These are phyloP conservation scores for Myotis davidii DNA, from an alignment of 2,113 vertebrate genomes.

Conservation along the genomic window DNA sequence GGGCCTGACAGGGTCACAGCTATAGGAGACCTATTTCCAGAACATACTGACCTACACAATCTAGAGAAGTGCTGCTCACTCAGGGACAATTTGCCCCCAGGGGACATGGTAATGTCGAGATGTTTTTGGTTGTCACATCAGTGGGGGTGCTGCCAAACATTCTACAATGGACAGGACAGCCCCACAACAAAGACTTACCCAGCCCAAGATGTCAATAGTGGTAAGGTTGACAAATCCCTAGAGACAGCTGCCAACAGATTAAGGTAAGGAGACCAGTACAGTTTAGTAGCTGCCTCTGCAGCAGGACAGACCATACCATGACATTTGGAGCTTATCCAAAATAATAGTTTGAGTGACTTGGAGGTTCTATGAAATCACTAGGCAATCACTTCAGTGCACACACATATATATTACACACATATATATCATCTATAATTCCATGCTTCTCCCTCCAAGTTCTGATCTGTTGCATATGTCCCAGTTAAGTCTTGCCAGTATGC, in stretches of 20 bases:
- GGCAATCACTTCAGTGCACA: conserved; percentile 66
- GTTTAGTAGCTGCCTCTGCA: conserved; percentile 90
- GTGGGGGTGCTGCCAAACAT: neutral
- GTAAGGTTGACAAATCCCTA: neutral
- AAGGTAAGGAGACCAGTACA: conserved; percentile 90
- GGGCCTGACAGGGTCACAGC: neutral
- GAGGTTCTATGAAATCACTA: neutral
- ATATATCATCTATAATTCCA: neutral
- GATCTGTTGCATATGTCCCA: conserved; percentile 71
- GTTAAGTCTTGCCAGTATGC: neutral
- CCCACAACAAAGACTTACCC: neutral
- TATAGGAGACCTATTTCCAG: neutral
- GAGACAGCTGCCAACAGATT: conserved; percentile 87
- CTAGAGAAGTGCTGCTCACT: neutral
- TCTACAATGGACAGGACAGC: neutral
- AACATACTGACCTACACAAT: neutral
- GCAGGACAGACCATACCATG: conserved; percentile 91
- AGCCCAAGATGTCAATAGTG: neutral
- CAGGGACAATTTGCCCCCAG: neutral
- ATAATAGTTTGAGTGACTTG: conserved; percentile 65
- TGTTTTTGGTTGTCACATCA: neutral
- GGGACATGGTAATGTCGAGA: neutral
- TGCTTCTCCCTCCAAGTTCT: conserved; percentile 59
- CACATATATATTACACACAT: neutral
- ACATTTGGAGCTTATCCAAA: conserved; percentile 91